Conservation (phyloP, 2,113 vertebrate genomes). For the Marcusenius ussheri region DNA sequence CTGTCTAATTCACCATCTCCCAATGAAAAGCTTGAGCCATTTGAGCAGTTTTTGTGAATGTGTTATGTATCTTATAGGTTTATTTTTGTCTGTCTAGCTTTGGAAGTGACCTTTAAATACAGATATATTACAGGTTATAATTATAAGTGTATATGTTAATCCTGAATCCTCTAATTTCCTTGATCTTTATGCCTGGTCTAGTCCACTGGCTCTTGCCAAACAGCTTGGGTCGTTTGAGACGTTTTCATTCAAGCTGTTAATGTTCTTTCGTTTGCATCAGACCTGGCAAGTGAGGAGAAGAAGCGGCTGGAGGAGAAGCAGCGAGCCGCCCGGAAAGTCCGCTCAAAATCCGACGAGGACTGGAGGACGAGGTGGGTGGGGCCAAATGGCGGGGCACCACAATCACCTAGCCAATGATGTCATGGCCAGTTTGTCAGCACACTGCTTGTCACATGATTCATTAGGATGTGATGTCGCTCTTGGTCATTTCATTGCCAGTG, state of each 20-base stretch:
- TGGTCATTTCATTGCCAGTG: background rate
- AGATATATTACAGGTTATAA: background rate
- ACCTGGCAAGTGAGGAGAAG: slow-evolving; percentile 92
- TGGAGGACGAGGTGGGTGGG: slow-evolving; percentile 76
- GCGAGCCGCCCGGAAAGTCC: slow-evolving; percentile 82
- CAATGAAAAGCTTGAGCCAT: background rate
- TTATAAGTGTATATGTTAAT: background rate
- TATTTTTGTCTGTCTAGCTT: background rate
- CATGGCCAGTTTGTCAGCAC: background rate
- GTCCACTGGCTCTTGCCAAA: background rate
- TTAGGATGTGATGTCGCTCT: background rate
- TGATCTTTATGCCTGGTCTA: background rate
- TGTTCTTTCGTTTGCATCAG: slow-evolving; percentile 47
- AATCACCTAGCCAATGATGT: background rate
- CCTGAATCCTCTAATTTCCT: background rate
- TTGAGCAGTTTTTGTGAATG: background rate
- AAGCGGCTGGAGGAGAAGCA: slow-evolving; percentile 96
- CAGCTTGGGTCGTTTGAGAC: background rate
- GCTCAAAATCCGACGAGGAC: slow-evolving; percentile 79
- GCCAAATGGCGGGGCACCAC: background rate
- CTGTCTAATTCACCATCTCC: background rate
- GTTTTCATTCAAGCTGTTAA: background rate
- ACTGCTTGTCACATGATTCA: background rate
- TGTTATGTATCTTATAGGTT: background rate
- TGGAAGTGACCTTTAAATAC: background rate